phyloP scores from a whole-genome alignment of 2,797 vertebrate genomes.

The Karalla daura region DNA sequence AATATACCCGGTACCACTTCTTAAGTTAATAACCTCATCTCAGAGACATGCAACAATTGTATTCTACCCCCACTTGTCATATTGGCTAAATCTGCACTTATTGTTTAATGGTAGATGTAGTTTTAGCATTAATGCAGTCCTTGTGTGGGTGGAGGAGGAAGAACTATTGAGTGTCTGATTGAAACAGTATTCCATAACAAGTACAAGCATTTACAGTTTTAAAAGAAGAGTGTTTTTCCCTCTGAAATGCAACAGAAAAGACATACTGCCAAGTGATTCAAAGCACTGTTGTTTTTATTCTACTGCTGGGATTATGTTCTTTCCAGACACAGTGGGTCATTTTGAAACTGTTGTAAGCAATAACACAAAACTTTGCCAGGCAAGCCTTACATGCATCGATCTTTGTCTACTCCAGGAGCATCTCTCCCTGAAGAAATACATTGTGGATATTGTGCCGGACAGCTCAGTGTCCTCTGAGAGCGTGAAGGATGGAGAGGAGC shows the following conservation, averaged over 20 bases:
- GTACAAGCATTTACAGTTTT: neutral
- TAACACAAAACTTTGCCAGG: neutral
- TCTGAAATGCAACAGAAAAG: too few species aligned
- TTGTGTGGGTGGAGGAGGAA: neutral
- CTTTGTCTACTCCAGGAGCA: constrained; percentile 89
- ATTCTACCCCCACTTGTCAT: neutral
- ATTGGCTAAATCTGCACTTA: neutral
- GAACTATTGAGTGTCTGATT: neutral
- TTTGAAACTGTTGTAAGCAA: neutral
- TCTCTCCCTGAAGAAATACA: constrained; percentile 97
- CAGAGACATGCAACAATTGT: neutral
- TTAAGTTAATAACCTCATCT: constrained; percentile 14
- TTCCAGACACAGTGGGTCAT: neutral
- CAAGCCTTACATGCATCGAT: constrained; percentile 21
- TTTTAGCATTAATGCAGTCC: neutral
- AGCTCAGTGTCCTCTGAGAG: constrained; percentile 86
- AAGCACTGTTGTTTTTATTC: neutral
- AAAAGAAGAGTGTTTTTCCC: too few species aligned
- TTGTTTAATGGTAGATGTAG: neutral
- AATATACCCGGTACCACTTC: constrained; percentile 17
- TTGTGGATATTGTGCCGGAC: constrained; percentile 94
- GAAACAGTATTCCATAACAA: neutral
- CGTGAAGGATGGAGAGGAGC: constrained; percentile 91
- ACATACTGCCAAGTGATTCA: too few species aligned
- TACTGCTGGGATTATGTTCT: neutral